Evolutionary conservation across 2,888 invertebrate species (phyloP).

Genomic region (Miltochrista miniata): DNA sequence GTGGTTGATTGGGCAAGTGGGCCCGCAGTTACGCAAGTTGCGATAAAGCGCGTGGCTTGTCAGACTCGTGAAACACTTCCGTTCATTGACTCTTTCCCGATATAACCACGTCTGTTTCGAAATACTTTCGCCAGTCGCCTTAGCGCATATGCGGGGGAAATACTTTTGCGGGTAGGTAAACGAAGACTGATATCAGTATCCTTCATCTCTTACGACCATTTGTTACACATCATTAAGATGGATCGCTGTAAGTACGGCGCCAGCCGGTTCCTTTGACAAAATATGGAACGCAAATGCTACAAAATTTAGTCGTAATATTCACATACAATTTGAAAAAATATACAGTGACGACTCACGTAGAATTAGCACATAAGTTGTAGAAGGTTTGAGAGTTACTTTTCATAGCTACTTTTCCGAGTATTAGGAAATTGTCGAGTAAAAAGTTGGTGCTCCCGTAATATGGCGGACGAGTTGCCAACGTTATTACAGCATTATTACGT

Average conservation of each 20-base stretch:
- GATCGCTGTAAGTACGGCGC: slow-evolving; percentile 39
- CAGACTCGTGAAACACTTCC: slow-evolving; percentile 81
- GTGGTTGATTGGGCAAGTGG: slow-evolving; percentile 69
- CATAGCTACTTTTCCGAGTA: slow-evolving; percentile 70
- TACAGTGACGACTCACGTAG: slow-evolving; percentile 64
- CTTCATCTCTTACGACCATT: slow-evolving; percentile 63
- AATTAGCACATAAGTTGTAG: slow-evolving; percentile 57
- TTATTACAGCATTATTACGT: slow-evolving; percentile 56
- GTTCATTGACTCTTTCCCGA: slow-evolving; percentile 83
- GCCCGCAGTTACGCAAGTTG: slow-evolving; percentile 70
- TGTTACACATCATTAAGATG: slow-evolving; percentile 46
- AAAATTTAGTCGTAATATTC: slow-evolving; percentile 47
- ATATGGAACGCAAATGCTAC: slow-evolving; percentile 36
- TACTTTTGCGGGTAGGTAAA: slow-evolving; percentile 35
- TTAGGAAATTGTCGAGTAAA: slow-evolving; percentile 72
- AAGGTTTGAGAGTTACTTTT: slow-evolving; percentile 77
- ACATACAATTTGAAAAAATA: slow-evolving; percentile 45
- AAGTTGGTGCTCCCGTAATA: slow-evolving; percentile 77
- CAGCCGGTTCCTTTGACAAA: slow-evolving; percentile 25
- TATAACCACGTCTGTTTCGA: slow-evolving; percentile 75
- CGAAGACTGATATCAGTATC: slow-evolving; percentile 41
- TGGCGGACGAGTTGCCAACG: slow-evolving; percentile 68
- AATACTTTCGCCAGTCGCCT: slow-evolving; percentile 64
- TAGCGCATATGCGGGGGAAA: slow-evolving; percentile 55
- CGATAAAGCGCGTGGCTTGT: slow-evolving; percentile 76